A percentile compares a stretch with the other conserved stretches of the same genome.
These are phyloP conservation scores for Drosophila rubida DNA, from an alignment of 2,888 invertebrate species.

Conservation along the genomic window DNA sequence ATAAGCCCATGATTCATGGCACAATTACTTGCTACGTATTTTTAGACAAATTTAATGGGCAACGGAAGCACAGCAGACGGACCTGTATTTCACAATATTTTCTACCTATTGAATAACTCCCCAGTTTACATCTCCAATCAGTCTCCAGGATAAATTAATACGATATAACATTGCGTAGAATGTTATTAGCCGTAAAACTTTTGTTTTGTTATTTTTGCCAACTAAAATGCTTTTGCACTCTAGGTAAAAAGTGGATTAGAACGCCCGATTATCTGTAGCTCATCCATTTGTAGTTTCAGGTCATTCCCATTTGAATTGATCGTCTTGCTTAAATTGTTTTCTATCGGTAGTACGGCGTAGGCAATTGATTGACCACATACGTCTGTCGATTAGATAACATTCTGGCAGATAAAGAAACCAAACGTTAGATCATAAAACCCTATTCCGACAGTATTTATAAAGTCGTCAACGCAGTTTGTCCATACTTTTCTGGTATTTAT, in stretches of 20 bases:
- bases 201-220: background rate
- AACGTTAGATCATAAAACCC: background rate
- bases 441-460: conserved; percentile 6
- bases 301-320: background rate
- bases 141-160: no score
- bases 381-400: conserved; percentile 6
- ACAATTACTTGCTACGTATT: background rate
- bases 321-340: background rate
- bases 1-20: background rate
- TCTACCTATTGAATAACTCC: no score
- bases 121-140: no score
- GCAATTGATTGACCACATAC: background rate
- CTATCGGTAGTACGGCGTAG: background rate
- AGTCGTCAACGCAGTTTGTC: conserved; percentile 1
- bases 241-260: background rate
- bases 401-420: background rate
- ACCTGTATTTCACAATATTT: no score
- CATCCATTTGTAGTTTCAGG: background rate
- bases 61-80: no score
- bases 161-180: no score
- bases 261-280: background rate
- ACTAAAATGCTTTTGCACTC: background rate
- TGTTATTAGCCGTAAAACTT: background rate
- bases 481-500: background rate
- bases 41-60: no score